Percentiles rank a stretch among this genome's conserved stretches.
Evolutionary conservation across 2,797 vertebrate species (phyloP).

Genomic region (Acanthurus lineatus): DNA sequence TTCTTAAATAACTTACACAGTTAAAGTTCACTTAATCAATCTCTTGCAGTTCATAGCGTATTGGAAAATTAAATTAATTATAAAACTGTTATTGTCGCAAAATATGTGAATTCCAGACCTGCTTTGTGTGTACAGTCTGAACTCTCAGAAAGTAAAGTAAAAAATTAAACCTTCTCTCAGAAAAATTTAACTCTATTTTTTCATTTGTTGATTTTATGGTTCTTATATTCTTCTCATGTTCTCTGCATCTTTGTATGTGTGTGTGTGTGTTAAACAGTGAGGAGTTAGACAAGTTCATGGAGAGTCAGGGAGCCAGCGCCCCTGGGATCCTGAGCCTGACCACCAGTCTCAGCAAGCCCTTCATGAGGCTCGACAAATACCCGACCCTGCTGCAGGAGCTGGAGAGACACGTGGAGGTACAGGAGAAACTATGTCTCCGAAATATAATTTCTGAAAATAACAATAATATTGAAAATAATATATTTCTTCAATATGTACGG

Average conservation of each 20-base stretch:
- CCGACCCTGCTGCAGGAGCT: constrained; percentile 95
- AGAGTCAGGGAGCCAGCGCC: constrained; percentile 92
- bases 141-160: not conserved
- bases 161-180: not conserved
- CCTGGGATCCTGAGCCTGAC: constrained; percentile 95
- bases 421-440: not conserved
- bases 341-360: constrained; percentile 97
- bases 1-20: not conserved
- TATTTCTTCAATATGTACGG: not conserved
- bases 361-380: constrained; percentile 97
- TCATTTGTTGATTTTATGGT: not conserved
- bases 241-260: not conserved
- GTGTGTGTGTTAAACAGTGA: constrained; percentile 84
- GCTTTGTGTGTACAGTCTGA: not conserved
- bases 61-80: not conserved
- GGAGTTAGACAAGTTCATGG: constrained; percentile 97
- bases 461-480: not conserved
- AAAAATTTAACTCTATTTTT: not conserved
- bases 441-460: not conserved
- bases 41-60: not conserved
- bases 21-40: no score
- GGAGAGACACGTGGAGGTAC: constrained; percentile 97
- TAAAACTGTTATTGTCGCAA: not conserved
- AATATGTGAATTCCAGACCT: not conserved
- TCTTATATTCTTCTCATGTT: not conserved